Base-by-base conservation (phyloP, 2,888 invertebrate genomes). In the Drosophila kanekoi region DNA sequence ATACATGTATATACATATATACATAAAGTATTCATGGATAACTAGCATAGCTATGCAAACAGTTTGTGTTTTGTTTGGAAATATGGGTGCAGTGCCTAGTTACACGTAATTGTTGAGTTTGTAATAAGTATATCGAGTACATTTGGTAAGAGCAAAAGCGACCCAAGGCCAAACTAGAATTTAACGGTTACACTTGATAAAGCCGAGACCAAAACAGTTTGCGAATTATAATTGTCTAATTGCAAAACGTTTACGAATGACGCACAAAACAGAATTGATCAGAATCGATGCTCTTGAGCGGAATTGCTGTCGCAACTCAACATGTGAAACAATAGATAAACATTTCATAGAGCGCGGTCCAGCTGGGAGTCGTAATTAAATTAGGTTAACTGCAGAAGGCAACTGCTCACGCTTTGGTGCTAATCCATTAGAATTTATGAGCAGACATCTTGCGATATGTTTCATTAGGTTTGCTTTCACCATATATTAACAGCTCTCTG, bases 371-470 rank as follows among this genome's bases (percentile, higher is more conserved):
- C 8, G 6, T 8, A 28, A 28, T 5, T 6, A 23, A 23, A 56
- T 9, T 16, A 23, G 37, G 32, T 35, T 47, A 18, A 43, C 32
- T 37, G 40, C 10, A 18, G 9, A 47, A 32, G 45, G 8, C 43
- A 48, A 54, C 35, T 10, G 47, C 37, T 67, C 18, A 44, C 35
- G 18, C 18, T 43, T 38, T 56, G 37, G 18, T 49, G 48, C 33
- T 41, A 66, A 66, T 57, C 57, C 43, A 16, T 58, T 23, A 57
- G 51, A 33, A 58, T 68, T 68, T 51, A 66, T 66, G 66, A 33
- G 33, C 4, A 48, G 28, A 51, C n/a, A 28, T 56, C 14, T 10
- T 23, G 6, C 4, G 51, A 16, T 35, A 13, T 37, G 16, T 38
- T 57, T 57, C 18, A 57, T 57, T 53, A 18, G 32, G 18, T 14